Base-by-base conservation (phyloP, 1,140 invertebrate genomes). In the Drosophila sp. region DNA sequence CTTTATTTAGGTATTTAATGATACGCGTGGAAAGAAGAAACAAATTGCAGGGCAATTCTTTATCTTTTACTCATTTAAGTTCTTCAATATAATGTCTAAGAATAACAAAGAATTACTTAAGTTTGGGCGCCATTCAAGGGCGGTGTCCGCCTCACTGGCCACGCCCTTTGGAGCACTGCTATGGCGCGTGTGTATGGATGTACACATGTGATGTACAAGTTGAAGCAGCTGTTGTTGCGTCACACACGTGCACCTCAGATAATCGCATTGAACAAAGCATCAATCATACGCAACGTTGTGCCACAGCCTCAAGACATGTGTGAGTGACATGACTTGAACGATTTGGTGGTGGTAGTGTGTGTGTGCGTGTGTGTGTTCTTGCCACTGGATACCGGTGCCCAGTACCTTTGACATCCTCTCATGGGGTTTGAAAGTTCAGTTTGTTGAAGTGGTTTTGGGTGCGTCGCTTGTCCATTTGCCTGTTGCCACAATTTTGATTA, bases 351-450 rank as follows among this genome's bases (percentile, higher is more conserved):
- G 25, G 44, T 4, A 23, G 41, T 10, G 23, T 10, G n/a, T 3
- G 17, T 25, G 41, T 8, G 23, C 23, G 44, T 47, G 6, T 47
- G 6, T 25, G 44, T 23, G 17, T 47, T n/a, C 44, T 47, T 47
- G 44, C 44, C 44, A 47, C 44, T 47, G 44, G 17, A 47, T 47
- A 47, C 44, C 44, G 44, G 44, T 27, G 25, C 44, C 23, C 44
- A 25, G 44, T 50, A 50, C 23, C 44, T 50, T 50, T 50, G 44
- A 50, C 44, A 50, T 50, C 44, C 44, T 50, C 44, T 50, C 44
- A 50, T 50, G 44, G 44, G 44, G 44, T 50, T 50, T 50, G 44
- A 50, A 50, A 50, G 44, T 50, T 50, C 44, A 50, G 44, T 50
- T 50, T 50, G 44, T 50, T 50, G 44, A 50, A 50, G 44, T 50